Conservation (phyloP, 2,113 vertebrate genomes). For the Oxyura jamaicensis region DNA sequence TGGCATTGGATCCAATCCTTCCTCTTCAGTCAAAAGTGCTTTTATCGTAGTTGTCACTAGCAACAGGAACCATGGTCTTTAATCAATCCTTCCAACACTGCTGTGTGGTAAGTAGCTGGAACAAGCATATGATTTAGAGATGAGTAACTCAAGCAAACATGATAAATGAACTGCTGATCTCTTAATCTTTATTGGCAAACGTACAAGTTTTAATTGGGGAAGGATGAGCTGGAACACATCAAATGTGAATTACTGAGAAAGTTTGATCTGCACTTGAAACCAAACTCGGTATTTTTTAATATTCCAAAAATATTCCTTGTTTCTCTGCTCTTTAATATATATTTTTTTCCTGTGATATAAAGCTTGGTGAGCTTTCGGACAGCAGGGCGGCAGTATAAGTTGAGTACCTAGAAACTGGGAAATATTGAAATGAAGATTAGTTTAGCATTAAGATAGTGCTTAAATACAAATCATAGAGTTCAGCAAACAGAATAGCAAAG, state of each 20-base stretch:
- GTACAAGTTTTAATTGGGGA: conserved; percentile 14
- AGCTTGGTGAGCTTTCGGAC: not conserved
- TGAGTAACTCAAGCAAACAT: not conserved
- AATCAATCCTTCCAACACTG: not conserved
- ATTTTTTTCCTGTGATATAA: not conserved
- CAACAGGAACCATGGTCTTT: not conserved
- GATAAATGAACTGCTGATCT: conserved; percentile 13
- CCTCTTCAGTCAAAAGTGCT: not conserved
- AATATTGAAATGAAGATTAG: not conserved
- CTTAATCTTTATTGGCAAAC: not conserved
- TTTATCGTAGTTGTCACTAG: not conserved
- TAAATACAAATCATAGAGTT: not conserved
- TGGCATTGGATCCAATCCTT: not conserved
- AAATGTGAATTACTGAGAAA: not conserved
- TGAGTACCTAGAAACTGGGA: not conserved
- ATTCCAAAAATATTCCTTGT: not conserved
- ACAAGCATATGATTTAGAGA: not conserved
- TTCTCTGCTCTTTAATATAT: not conserved
- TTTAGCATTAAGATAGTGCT: not conserved
- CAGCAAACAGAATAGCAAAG: not conserved
- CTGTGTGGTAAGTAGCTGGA: not conserved
- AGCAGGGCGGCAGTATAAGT: not conserved
- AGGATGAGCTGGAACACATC: not conserved
- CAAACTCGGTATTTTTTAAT: not conserved
- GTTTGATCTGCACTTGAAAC: not conserved